Conservation (phyloP, 2,113 vertebrate genomes). For the Sinocyclocheilus rhinocerous region DNA sequence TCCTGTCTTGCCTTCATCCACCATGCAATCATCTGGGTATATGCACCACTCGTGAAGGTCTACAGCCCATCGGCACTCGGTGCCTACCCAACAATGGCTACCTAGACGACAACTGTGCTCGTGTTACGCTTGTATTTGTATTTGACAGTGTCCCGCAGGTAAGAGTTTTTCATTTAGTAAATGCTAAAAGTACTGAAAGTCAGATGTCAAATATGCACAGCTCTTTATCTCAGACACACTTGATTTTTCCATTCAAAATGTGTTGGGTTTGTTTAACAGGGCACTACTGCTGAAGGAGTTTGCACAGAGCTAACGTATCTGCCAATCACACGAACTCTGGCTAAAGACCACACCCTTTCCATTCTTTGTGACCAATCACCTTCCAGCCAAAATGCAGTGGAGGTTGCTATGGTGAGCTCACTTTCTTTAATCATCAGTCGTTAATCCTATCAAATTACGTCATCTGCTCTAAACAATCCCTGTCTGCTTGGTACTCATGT, state of each 20-base stretch:
- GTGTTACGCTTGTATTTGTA: conserved; percentile 88
- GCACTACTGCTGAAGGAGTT: conserved; percentile 90
- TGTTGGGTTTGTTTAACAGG: conserved; percentile 71
- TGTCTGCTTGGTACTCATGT: background rate
- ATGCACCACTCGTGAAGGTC: conserved; percentile 78
- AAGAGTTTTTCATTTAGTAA: conserved; percentile 50
- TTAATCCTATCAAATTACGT: background rate
- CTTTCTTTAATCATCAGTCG: background rate
- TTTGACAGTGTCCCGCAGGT: conserved; percentile 88
- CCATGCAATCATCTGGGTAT: conserved; percentile 87
- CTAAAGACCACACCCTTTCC: conserved; percentile 83
- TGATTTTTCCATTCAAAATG: background rate
- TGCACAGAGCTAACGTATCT: conserved; percentile 90
- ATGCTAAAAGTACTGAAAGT: background rate
- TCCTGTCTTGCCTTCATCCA: conserved; percentile 84
- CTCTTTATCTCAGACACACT: background rate
- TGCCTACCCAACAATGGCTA: conserved; percentile 85
- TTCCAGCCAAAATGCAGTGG: conserved; percentile 81
- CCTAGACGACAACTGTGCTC: conserved; percentile 87
- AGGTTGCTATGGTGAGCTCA: conserved; percentile 89
- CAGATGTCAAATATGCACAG: background rate
- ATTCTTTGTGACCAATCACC: conserved; percentile 88
- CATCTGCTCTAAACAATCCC: background rate
- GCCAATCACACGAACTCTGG: conserved; percentile 82
- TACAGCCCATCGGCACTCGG: conserved; percentile 71